phyloP scores from a whole-genome alignment of 2,113 vertebrate genomes.

The Scytalopus superciliaris region DNA sequence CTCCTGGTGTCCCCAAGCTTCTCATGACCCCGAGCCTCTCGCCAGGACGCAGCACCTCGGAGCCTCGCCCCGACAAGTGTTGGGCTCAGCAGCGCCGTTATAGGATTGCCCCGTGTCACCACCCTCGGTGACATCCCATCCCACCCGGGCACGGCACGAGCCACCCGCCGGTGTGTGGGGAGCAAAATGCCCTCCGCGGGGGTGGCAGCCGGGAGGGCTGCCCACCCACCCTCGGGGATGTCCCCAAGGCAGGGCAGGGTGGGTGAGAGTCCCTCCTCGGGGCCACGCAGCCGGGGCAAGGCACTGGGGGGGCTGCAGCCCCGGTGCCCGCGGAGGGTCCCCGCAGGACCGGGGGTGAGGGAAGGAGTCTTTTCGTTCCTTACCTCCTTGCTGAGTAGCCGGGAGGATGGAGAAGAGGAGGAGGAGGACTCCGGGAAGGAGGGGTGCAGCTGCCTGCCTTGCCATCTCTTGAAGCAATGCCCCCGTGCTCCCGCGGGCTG shows the following conservation, averaged over 20 bases:
- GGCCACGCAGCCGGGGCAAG: background rate
- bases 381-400: constrained; percentile 92
- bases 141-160: background rate
- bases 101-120: background rate
- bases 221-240: background rate
- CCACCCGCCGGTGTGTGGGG: background rate
- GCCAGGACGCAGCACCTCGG: background rate
- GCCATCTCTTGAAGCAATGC: constrained; percentile 93
- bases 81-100: background rate
- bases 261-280: background rate
- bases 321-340: background rate
- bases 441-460: constrained; percentile 81
- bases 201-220: background rate
- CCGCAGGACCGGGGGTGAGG: background rate
- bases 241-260: background rate
- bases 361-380: constrained; percentile 57
- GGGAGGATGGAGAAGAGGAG: constrained; percentile 81
- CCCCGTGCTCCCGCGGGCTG: constrained; percentile 79
- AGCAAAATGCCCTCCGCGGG: background rate
- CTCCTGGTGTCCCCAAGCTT: background rate
- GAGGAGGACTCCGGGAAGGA: constrained; percentile 82
- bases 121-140: background rate
- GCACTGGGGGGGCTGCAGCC: background rate
- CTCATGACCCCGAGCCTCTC: background rate
- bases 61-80: background rate